These are phyloP conservation scores for Odocoileus hemionus DNA, from an alignment of 2,113 vertebrate genomes.

Conservation along the genomic window DNA sequence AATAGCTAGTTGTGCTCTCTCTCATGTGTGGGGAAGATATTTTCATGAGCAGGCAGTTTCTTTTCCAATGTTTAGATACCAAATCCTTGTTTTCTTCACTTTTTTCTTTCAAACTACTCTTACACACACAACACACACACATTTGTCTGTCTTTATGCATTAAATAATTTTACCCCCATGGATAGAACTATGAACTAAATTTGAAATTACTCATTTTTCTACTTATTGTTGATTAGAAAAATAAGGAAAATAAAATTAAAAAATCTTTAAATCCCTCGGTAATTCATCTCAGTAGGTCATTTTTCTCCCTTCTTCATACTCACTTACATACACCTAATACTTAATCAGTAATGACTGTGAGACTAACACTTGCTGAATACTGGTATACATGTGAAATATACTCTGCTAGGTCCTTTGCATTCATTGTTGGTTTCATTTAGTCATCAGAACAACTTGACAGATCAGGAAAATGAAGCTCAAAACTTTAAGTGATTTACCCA, in stretches of 20 bases:
- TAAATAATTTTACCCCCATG: neutral
- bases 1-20: neutral
- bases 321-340: neutral
- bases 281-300: neutral
- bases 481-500: neutral
- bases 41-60: neutral
- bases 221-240: neutral
- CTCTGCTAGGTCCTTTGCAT: neutral
- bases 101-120: neutral
- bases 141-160: neutral
- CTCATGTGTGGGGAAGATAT: neutral
- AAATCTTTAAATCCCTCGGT: neutral
- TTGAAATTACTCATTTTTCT: neutral
- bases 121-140: neutral
- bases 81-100: neutral
- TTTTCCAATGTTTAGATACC: neutral
- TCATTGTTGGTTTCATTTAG: neutral
- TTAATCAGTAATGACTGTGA: neutral
- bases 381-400: neutral
- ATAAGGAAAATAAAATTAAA: neutral
- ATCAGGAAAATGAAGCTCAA: neutral
- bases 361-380: neutral
- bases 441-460: neutral
- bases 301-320: neutral
- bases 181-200: neutral